phyloP scores from a whole-genome alignment of 2,113 vertebrate species.

The Notothenia coriiceps region DNA sequence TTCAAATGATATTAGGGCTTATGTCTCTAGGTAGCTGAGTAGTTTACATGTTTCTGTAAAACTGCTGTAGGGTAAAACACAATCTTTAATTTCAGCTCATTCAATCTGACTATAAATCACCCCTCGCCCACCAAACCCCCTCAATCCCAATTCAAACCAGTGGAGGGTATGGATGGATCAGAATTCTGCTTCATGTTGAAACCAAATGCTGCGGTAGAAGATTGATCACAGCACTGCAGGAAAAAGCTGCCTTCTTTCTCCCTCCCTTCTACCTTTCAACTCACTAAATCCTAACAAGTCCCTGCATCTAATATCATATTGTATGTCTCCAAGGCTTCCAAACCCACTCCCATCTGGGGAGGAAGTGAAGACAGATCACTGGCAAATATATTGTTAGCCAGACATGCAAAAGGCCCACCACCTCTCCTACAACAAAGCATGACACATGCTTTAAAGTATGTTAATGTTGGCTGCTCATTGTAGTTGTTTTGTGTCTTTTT shows the following conservation, averaged over 20 bases:
- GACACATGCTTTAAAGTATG: no score
- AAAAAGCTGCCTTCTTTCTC: conserved; percentile 27
- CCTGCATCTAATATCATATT: conserved; percentile 33
- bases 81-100: conserved; percentile 26
- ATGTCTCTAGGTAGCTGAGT: conserved; percentile 6
- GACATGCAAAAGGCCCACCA: no score
- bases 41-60: conserved; percentile 26
- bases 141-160: conserved; percentile 19
- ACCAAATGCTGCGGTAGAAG: conserved; percentile 28
- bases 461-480: no score
- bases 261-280: conserved; percentile 5
- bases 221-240: conserved; percentile 47
- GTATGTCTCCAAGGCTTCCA: conserved; percentile 36
- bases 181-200: conserved; percentile 12
- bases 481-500: no score
- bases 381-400: conserved; percentile 11
- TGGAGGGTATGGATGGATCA: conserved; percentile 26
- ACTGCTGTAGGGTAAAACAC: not conserved
- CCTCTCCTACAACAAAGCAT: no score
- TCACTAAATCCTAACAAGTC: conserved; percentile 7
- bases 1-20: conserved; percentile 21
- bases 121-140: not conserved
- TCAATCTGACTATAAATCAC: conserved; percentile 34
- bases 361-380: conserved; percentile 32
- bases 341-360: conserved; percentile 31